Percentiles rank a stretch among this genome's conserved stretches.
Conservation (phyloP, 2,888 invertebrate species). For the Stictocephala bisonia region DNA sequence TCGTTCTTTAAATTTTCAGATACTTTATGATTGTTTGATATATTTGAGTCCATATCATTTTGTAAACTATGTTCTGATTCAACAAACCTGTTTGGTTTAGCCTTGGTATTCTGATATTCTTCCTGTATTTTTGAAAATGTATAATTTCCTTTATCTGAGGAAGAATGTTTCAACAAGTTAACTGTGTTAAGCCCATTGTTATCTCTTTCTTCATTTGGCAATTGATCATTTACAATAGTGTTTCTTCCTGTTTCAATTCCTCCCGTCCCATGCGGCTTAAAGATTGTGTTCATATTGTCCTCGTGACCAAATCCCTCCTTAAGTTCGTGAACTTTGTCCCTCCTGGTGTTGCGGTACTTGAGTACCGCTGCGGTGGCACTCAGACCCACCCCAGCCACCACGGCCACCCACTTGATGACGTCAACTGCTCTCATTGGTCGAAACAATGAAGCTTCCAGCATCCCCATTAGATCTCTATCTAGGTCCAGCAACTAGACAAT, state of each 20-base stretch:
- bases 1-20: too few relatives aligned
- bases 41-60: too few relatives aligned
- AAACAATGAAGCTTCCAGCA: constrained; percentile 72
- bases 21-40: too few relatives aligned
- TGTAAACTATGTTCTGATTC: too few relatives aligned
- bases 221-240: not conserved
- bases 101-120: too few relatives aligned
- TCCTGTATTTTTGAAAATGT: too few relatives aligned
- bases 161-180: too few relatives aligned
- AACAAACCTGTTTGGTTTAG: too few relatives aligned
- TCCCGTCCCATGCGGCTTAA: not conserved
- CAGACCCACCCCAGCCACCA: constrained; percentile 65
- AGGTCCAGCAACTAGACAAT: constrained; percentile 76
- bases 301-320: not conserved
- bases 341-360: constrained; percentile 1
- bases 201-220: not conserved
- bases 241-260: not conserved
- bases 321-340: constrained; percentile 21
- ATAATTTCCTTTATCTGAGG: too few relatives aligned
- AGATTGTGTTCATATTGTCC: not conserved
- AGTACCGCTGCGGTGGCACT: not conserved
- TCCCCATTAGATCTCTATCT: constrained; percentile 75
- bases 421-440: constrained; percentile 68
- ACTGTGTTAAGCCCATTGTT: too few relatives aligned
- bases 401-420: constrained; percentile 70